Evolutionary conservation across 2,888 invertebrate genomes (phyloP).

Genomic region (Serrognathus titanus): DNA sequence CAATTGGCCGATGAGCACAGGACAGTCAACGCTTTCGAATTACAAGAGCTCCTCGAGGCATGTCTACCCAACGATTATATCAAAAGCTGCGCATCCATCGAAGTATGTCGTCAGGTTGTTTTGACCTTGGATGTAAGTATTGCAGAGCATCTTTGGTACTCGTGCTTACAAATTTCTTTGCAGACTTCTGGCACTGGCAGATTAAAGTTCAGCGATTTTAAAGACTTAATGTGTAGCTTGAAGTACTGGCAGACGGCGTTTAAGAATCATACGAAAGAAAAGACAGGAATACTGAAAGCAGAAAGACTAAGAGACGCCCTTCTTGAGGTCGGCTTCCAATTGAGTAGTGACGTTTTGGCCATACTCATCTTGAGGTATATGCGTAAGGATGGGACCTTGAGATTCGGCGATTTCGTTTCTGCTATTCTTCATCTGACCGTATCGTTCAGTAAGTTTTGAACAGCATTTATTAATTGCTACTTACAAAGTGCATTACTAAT

Average conservation of each 20-base stretch:
- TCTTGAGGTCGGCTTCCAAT: slow-evolving; percentile 81
- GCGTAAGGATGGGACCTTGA: slow-evolving; percentile 86
- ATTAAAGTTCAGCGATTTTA: slow-evolving; percentile 80
- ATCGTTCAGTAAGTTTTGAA: slow-evolving; percentile 71
- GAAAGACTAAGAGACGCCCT: slow-evolving; percentile 82
- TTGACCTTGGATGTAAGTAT: slow-evolving; percentile 83
- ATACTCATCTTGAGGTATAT: slow-evolving; percentile 82
- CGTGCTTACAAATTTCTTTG: slow-evolving; percentile 19
- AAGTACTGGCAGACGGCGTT: slow-evolving; percentile 90
- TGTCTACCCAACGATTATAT: slow-evolving; percentile 93
- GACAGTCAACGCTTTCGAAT: slow-evolving; percentile 86
- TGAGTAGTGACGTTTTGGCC: slow-evolving; percentile 80
- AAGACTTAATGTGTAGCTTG: slow-evolving; percentile 86
- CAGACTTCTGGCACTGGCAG: slow-evolving; percentile 76
- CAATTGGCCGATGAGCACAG: slow-evolving; percentile 87
- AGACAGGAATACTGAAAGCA: slow-evolving; percentile 83
- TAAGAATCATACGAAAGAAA: slow-evolving; percentile 85
- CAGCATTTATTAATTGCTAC: too few relatives aligned
- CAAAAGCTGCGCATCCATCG: slow-evolving; percentile 88
- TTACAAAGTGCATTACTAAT: not conserved
- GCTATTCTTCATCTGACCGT: slow-evolving; percentile 84
- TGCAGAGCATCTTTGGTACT: slow-evolving; percentile 1
- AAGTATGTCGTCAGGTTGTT: slow-evolving; percentile 87
- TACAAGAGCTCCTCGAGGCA: slow-evolving; percentile 85
- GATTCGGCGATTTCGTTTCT: slow-evolving; percentile 90